Base-by-base conservation (phyloP, 2,113 vertebrate species). In the Phainopepla nitens region DNA sequence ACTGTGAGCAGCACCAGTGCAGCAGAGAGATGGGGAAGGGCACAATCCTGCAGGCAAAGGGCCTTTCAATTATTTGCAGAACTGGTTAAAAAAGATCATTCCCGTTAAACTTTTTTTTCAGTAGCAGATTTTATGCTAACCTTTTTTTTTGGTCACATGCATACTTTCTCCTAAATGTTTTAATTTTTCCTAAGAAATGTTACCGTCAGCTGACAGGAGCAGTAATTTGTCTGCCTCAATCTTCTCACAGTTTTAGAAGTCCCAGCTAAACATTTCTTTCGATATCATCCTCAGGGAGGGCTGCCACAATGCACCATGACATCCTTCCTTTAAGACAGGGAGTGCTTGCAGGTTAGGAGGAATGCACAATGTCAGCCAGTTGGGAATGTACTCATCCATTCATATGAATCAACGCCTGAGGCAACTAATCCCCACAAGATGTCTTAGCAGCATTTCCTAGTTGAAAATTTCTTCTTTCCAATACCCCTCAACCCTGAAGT, bases 401-500 rank as follows among this genome's bases (percentile, higher is more conserved):
- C n/a, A 39, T 36, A 42, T 17, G 16, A 45, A 57, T 14, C 18
- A 35, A 20, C 39, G 85, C 62, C 85, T 76, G 44, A 78, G 69
- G 31, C 25, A 87, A 35, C 9, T 36, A 68, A 79, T 56, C 44
- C 89, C 77, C 89, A 82, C 69, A 81, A 91, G 62, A 60, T 89
- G 31, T 78, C 77, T 75, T 19, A 75, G 53, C 22, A 95, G 53
- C 65, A 72, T 84, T 87, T 96, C 49, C 31, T 64, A 51, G 42
- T 69, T 1, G 3, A 76, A 79, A 27, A 1, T 28, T 72, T 35
- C 21, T 19, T 41, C 7, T 54, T 56, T n/a, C 20, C 18, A 11
- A 42, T 10, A n/a, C 3, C 7, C 6, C 3, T 11, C 5, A 76
- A 5, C 7, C 24, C 8, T 2, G 4, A 62, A 7, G 3, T 42